Evolutionary conservation across 2,113 vertebrate genomes (phyloP).

Genomic region (Nyctereutes procyonoides): DNA sequence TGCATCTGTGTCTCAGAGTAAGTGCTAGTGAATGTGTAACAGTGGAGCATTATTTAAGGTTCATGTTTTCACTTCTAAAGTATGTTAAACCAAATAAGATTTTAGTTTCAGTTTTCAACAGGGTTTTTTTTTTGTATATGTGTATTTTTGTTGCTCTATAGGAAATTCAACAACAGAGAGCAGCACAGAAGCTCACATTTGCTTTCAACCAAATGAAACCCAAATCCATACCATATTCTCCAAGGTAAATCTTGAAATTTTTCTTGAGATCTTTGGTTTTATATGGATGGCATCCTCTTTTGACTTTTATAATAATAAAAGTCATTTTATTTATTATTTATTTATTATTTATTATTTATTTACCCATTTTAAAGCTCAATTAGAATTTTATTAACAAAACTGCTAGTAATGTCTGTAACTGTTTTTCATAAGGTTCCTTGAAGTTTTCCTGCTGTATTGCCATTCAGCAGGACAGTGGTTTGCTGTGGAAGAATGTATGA

Average conservation of each 20-base stretch:
- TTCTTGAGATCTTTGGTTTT: conserved; percentile 30
- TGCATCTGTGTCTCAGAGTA: conserved; percentile 99
- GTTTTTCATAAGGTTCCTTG: conserved; percentile 92
- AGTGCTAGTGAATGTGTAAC: conserved; percentile 58
- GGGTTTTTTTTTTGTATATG: background rate
- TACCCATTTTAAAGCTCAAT: conserved; percentile 10
- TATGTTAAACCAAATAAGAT: conserved; percentile 3
- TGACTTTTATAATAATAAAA: too few relatives aligned
- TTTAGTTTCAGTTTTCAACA: conserved; percentile 56
- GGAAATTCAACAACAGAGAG: conserved; percentile 99
- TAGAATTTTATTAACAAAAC: conserved; percentile 41
- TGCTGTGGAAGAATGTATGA: conserved; percentile 98
- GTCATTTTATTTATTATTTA: too few relatives aligned
- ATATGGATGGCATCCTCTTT: background rate
- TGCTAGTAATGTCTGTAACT: conserved; percentile 23
- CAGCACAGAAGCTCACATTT: conserved; percentile 98
- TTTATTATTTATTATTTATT: too few relatives aligned
- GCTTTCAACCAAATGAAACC: conserved; percentile 99
- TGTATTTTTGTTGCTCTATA: conserved; percentile 72
- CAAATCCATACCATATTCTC: conserved; percentile 98
- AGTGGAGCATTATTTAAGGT: background rate
- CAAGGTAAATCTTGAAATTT: conserved; percentile 88
- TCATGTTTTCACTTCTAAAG: conserved; percentile 23
- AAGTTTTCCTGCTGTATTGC: conserved; percentile 98
- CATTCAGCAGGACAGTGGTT: conserved; percentile 99